These are phyloP conservation scores for Leptoteleia sp. DNA, from an alignment of 1,140 invertebrate genomes.

Conservation along the genomic window DNA sequence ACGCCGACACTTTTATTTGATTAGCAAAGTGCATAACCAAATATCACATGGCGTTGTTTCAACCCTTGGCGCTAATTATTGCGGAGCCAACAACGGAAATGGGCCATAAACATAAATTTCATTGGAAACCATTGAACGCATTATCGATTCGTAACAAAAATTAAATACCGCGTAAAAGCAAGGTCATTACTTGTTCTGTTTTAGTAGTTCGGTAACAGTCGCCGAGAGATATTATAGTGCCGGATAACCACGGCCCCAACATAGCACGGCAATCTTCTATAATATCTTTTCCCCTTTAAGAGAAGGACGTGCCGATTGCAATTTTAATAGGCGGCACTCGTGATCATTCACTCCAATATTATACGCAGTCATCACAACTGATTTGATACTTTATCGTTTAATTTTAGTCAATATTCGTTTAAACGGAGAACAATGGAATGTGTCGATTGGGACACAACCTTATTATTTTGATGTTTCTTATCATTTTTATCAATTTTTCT, in stretches of 20 bases:
- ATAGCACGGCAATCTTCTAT: conserved; percentile 14
- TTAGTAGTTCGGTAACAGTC: conserved; percentile 23
- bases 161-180: background rate
- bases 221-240: conserved; percentile 11
- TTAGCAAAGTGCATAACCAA: background rate
- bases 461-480: too few species aligned
- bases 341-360: conserved; percentile 18
- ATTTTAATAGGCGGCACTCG: conserved; percentile 1
- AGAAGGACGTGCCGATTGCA: conserved; percentile 17
- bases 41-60: background rate
- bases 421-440: background rate
- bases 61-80: background rate
- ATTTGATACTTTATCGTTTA: conserved; percentile 14
- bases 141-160: conserved; percentile 16
- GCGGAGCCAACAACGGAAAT: background rate
- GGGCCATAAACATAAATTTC: conserved; percentile 3
- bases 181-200: conserved; percentile 12
- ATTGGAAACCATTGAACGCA: background rate
- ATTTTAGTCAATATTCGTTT: background rate
- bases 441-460: background rate
- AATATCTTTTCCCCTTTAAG: conserved; percentile 13
- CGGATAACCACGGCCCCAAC: conserved; percentile 9
- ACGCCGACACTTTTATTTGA: background rate
- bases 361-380: conserved; percentile 17
- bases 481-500: too few species aligned